Conservation (phyloP, 2,797 vertebrate species). For the Pseudotriccus pelzelni region DNA sequence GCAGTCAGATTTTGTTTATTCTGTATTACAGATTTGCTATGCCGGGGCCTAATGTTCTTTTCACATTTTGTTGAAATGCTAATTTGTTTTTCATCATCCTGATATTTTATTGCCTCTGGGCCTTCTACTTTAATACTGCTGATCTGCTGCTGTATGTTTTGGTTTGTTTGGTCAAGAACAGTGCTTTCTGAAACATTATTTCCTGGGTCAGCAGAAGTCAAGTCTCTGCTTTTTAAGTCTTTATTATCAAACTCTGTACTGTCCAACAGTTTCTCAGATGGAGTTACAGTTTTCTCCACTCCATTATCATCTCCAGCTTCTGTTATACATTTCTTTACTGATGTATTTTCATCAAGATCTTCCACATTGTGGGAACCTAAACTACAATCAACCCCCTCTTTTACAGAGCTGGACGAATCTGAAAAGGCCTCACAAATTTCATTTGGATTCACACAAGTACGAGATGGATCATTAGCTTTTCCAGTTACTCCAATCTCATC, state of each 20-base stretch:
- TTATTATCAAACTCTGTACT: conserved; percentile 50
- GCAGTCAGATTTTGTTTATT: conserved; percentile 63
- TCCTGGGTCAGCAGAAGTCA: conserved; percentile 52
- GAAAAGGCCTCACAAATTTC: conserved; percentile 44
- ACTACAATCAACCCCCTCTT: conserved; percentile 41
- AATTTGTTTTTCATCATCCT: conserved; percentile 51
- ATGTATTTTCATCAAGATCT: conserved; percentile 27
- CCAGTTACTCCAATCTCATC: conserved; percentile 11
- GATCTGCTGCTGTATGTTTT: conserved; percentile 36
- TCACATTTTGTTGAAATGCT: conserved; percentile 57
- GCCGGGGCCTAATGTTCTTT: conserved; percentile 63
- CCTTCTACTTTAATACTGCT: conserved; percentile 31
- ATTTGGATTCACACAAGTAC: conserved; percentile 27
- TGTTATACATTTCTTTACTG: conserved; percentile 34
- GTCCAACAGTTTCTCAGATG: conserved; percentile 4
- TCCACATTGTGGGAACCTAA: conserved; percentile 49
- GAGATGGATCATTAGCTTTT: conserved; percentile 1
- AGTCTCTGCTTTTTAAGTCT: conserved; percentile 36
- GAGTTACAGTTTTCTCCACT: not conserved
- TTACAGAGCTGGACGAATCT: conserved; percentile 35
- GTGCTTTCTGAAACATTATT: conserved; percentile 51
- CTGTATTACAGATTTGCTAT: conserved; percentile 50
- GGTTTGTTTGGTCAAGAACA: conserved; percentile 36
- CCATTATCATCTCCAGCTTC: conserved; percentile 34
- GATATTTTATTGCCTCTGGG: conserved; percentile 26